Percentiles rank a stretch among this genome's conserved stretches.
Evolutionary conservation across 2,888 invertebrate species (phyloP).

Genomic region (Dolichopus griseipennis): DNA sequence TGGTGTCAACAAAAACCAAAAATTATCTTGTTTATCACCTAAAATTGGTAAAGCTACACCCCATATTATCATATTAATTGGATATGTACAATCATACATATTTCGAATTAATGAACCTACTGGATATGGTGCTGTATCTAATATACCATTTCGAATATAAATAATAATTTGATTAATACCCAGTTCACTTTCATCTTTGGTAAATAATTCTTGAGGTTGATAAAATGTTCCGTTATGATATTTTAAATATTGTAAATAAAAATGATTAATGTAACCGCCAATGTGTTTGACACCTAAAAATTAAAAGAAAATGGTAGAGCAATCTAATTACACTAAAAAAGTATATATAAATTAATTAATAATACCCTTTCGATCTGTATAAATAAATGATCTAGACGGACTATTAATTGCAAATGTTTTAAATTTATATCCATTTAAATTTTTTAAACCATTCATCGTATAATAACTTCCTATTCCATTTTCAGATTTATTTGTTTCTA

Average conservation of each 20-base stretch:
- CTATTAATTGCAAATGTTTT: background rate
- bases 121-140: background rate
- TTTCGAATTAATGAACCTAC: background rate
- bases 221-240: background rate
- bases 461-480: background rate
- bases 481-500: background rate
- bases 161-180: background rate
- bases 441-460: background rate
- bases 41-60: background rate
- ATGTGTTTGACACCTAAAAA: background rate
- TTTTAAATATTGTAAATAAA: background rate
- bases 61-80: background rate
- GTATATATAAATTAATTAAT: too few relatives aligned
- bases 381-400: background rate
- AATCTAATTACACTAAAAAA: background rate
- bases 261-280: background rate
- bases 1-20: background rate
- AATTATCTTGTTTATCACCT: background rate
- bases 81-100: conserved; percentile 8
- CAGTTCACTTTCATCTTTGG: background rate
- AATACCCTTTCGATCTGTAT: background rate
- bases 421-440: background rate
- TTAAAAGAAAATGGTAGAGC: background rate
- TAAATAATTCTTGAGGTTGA: background rate
- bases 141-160: background rate